These are phyloP conservation scores for Sebastes iracundus DNA, from an alignment of 2,797 vertebrate species.

Conservation along the genomic window DNA sequence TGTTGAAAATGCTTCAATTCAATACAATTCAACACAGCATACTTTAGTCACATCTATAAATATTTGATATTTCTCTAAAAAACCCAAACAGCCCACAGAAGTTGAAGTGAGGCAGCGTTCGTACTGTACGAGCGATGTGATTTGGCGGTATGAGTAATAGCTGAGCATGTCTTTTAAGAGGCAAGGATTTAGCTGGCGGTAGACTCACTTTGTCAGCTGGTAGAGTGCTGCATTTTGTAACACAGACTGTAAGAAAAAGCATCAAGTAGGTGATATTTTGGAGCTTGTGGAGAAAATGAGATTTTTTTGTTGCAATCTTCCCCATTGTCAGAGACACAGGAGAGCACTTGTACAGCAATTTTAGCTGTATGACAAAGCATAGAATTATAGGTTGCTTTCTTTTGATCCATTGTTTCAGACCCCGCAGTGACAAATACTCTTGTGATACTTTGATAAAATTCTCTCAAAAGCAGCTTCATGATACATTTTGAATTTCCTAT, in stretches of 20 bases:
- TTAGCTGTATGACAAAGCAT: not conserved
- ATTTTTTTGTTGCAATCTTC: not conserved
- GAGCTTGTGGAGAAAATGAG: not conserved
- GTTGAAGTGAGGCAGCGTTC: conserved; percentile 26
- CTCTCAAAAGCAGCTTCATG: not conserved
- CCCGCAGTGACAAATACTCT: not conserved
- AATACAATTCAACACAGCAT: conserved; percentile 10
- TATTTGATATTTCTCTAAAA: conserved; percentile 38
- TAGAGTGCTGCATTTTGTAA: not conserved
- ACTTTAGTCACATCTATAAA: conserved; percentile 38
- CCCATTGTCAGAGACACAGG: not conserved
- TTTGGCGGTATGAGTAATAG: conserved; percentile 46
- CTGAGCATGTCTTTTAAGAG: conserved; percentile 34
- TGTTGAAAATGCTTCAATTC: conserved; percentile 30
- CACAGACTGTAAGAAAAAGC: not conserved
- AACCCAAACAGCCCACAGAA: conserved; percentile 40
- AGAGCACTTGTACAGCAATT: not conserved
- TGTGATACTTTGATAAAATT: not conserved
- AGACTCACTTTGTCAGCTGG: conserved; percentile 29
- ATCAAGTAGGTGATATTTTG: not conserved
- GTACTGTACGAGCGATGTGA: conserved; percentile 31
- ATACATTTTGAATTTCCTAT: not conserved
- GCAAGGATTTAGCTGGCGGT: conserved; percentile 20
- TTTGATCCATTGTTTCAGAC: not conserved
- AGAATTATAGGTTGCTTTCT: not conserved